Conservation (phyloP, 2,888 invertebrate species). For the Eristalis arbustorum region DNA sequence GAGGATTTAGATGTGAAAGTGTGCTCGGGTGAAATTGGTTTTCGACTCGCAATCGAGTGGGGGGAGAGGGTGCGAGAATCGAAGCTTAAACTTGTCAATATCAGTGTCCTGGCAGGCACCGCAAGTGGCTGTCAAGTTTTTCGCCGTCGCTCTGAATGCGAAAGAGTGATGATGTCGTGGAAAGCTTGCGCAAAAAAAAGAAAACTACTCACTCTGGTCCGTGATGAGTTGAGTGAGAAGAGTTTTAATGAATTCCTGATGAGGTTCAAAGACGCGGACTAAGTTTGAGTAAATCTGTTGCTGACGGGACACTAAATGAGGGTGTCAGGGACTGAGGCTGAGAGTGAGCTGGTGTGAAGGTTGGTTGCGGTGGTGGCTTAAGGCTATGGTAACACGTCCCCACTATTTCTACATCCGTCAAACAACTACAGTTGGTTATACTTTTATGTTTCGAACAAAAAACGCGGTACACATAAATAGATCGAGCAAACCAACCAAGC, state of each 20-base stretch:
- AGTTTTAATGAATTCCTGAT: neutral
- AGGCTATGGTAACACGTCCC: no score
- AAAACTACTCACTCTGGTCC: neutral
- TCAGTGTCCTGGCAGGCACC: slow-evolving; percentile 4
- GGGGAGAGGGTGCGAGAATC: neutral
- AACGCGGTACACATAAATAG: no score
- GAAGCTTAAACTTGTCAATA: slow-evolving; percentile 3
- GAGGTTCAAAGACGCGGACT: neutral
- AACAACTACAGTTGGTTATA: no score
- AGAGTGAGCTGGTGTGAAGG: no score
- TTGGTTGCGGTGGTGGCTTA: no score
- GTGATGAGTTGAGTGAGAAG: neutral
- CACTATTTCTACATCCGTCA: no score
- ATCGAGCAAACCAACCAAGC: no score
- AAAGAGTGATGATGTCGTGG: neutral
- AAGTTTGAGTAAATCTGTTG: neutral
- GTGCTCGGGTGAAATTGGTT: slow-evolving; percentile 58
- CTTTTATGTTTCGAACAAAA: no score
- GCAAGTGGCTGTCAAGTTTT: slow-evolving; percentile 21
- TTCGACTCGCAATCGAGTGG: slow-evolving; percentile 5
- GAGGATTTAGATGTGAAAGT: slow-evolving; percentile 1
- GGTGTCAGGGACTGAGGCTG: no score
- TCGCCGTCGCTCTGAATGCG: slow-evolving; percentile 19
- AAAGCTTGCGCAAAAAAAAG: neutral
- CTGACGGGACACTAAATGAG: no score